Percentiles rank a stretch among this genome's conserved stretches.
Conservation (phyloP, 1,140 invertebrate genomes). For the Papilio glaucus region DNA sequence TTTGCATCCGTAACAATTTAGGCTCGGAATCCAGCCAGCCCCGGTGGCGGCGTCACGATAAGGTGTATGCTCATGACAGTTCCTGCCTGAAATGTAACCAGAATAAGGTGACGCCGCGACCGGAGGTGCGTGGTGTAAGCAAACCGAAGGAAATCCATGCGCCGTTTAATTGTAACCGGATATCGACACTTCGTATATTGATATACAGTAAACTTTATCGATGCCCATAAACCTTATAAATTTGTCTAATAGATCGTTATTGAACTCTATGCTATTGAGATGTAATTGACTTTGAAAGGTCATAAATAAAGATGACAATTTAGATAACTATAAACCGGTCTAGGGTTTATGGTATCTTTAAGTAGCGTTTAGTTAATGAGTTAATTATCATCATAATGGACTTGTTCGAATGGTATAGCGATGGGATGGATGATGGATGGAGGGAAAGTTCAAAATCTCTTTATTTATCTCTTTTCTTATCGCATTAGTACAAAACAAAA, state of each 20-base stretch:
- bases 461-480: too few relatives aligned
- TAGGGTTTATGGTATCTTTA: too few relatives aligned
- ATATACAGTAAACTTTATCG: constrained; percentile 6
- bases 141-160: constrained; percentile 28
- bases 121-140: constrained; percentile 31
- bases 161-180: constrained; percentile 16
- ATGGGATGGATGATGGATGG: too few relatives aligned
- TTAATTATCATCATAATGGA: too few relatives aligned
- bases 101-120: constrained; percentile 12
- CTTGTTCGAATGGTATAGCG: too few relatives aligned
- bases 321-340: too few relatives aligned
- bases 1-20: constrained; percentile 3
- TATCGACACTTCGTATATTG: constrained; percentile 10
- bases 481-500: not conserved
- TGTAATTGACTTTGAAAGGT: too few relatives aligned
- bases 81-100: constrained; percentile 25
- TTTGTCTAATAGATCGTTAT: not conserved
- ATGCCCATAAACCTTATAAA: not conserved
- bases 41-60: not conserved
- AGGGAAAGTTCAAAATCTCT: too few relatives aligned
- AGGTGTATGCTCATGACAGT: not conserved
- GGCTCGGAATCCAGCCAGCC: not conserved
- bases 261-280: too few relatives aligned
- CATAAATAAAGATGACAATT: too few relatives aligned
- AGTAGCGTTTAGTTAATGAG: too few relatives aligned